Conservation (phyloP, 2,888 invertebrate genomes). For the Calameuta idolon region DNA sequence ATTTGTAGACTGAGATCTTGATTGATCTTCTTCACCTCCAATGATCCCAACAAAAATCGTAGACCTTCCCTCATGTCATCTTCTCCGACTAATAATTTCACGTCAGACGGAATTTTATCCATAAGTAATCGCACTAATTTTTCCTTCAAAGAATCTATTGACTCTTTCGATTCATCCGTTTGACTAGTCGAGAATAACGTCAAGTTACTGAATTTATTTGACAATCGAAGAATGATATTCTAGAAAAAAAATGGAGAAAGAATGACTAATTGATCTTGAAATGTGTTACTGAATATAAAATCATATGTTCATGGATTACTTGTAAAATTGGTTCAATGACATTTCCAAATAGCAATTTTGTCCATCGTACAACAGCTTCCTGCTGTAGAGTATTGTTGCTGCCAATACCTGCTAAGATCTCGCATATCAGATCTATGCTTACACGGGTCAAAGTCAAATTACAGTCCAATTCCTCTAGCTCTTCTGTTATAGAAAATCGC, state of each 20-base stretch:
- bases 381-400: slow-evolving; percentile 66
- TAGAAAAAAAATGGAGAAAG: slow-evolving; percentile 11
- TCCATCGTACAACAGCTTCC: slow-evolving; percentile 68
- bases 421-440: slow-evolving; percentile 67
- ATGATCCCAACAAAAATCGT: slow-evolving; percentile 64
- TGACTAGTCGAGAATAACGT: slow-evolving; percentile 32
- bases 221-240: slow-evolving; percentile 10
- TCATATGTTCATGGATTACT: slow-evolving; percentile 32
- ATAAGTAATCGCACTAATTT: slow-evolving; percentile 41
- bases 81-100: slow-evolving; percentile 63
- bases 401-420: slow-evolving; percentile 66
- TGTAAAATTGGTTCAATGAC: slow-evolving; percentile 61
- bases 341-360: slow-evolving; percentile 66
- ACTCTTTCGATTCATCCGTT: slow-evolving; percentile 39
- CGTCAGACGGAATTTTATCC: slow-evolving; percentile 35
- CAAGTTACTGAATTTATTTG: slow-evolving; percentile 18
- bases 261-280: not conserved
- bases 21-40: slow-evolving; percentile 68
- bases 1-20: slow-evolving; percentile 68
- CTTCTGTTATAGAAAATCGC: slow-evolving; percentile 60
- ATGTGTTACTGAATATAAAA: slow-evolving; percentile 4
- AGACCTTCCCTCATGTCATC: slow-evolving; percentile 59
- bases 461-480: slow-evolving; percentile 69
- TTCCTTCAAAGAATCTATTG: slow-evolving; percentile 37
- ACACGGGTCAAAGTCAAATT: slow-evolving; percentile 68